Evolutionary conservation across 2,888 invertebrate genomes (phyloP).

Genomic region (Stomorhina lunata): DNA sequence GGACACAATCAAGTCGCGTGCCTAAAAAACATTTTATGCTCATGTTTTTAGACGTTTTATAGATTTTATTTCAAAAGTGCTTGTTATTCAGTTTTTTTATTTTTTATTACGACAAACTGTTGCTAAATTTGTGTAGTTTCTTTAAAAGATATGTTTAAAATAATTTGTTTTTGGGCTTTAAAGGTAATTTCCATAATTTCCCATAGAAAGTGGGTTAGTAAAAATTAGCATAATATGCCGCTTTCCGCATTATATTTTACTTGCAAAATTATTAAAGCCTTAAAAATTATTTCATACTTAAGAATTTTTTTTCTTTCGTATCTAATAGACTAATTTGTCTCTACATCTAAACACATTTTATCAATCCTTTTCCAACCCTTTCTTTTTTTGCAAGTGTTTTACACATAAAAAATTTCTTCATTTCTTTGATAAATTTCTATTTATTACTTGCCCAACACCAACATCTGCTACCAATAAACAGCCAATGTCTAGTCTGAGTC

Average conservation of each 20-base stretch:
- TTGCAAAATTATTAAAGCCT: no score
- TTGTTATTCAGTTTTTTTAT: neutral
- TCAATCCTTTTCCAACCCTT: neutral
- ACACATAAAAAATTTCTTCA: neutral
- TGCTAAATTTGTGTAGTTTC: slow-evolving; percentile 21
- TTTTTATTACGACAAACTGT: slow-evolving; percentile 22
- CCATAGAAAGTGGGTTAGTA: neutral
- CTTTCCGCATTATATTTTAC: no score
- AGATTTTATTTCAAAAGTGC: neutral
- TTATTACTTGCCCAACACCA: neutral
- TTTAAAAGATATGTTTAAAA: slow-evolving; percentile 21
- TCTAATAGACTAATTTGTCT: no score
- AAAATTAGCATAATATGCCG: no score
- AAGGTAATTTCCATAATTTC: neutral
- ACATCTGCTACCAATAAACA: slow-evolving; percentile 26
- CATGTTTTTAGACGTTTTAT: slow-evolving; percentile 22
- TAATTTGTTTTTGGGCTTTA: neutral
- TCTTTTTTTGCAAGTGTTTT: neutral
- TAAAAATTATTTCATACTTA: no score
- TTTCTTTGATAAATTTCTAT: slow-evolving; percentile 52
- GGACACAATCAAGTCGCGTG: slow-evolving; percentile 54
- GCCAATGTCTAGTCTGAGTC: slow-evolving; percentile 7
- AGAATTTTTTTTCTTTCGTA: no score
- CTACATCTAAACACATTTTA: no score
- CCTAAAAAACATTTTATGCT: slow-evolving; percentile 48